Percentiles rank a stretch among this genome's conserved stretches.
phyloP scores from a whole-genome alignment of 2,797 vertebrate species.

The Schizothorax lantsangensis region DNA sequence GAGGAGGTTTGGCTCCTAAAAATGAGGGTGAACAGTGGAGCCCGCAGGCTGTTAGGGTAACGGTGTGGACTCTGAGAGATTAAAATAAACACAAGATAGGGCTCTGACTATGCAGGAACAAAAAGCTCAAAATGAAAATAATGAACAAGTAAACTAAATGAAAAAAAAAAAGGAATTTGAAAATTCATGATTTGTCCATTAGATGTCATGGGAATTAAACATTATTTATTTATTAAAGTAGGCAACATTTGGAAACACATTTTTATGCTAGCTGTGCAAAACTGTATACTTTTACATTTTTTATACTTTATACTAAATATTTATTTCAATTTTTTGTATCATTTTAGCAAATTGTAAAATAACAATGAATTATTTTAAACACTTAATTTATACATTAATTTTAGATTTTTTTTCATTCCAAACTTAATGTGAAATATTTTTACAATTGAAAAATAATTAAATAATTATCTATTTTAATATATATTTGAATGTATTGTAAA shows the following conservation, averaged over 20 bases:
- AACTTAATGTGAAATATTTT: no score
- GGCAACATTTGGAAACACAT: no score
- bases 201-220: not conserved
- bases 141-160: not conserved
- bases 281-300: no score
- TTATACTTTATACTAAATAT: not conserved
- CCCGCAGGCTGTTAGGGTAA: not conserved
- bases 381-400: not conserved
- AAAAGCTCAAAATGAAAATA: not conserved
- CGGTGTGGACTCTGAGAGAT: not conserved
- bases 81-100: not conserved
- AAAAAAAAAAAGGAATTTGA: not conserved
- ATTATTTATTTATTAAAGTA: not conserved
- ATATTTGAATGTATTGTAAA: no score
- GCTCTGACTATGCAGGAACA: not conserved
- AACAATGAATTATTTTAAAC: not conserved
- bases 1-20: slow-evolving; percentile 28
- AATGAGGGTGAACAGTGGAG: slow-evolving; percentile 11
- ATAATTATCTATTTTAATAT: no score
- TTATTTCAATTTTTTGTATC: no score
- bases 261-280: not conserved
- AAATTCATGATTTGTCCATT: not conserved
- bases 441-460: no score
- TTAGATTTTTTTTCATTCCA: no score
- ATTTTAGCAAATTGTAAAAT: no score